Conservation (phyloP, 2,113 vertebrate species). For the Callipepla californica region DNA sequence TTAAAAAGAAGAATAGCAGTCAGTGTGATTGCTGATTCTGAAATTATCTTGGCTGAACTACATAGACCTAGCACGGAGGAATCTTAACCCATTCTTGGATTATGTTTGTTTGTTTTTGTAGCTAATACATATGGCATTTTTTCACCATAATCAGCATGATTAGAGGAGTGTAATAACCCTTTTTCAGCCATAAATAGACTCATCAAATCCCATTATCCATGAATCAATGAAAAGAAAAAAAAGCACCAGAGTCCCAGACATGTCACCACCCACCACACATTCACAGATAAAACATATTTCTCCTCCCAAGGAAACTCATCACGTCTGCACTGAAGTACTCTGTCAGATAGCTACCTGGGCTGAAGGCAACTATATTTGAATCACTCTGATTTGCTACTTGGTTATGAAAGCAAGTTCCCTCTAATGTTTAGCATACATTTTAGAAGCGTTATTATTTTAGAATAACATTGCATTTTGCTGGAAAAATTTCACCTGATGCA, state of each 20-base stretch:
- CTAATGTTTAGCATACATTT: background rate
- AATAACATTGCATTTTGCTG: background rate
- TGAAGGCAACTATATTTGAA: background rate
- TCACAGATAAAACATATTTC: background rate
- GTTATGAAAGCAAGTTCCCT: background rate
- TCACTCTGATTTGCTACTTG: background rate
- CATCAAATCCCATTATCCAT: background rate
- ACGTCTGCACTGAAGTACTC: background rate
- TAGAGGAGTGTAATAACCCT: background rate
- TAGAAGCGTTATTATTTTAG: background rate
- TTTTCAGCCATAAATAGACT: background rate
- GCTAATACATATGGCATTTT: background rate
- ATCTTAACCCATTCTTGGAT: background rate
- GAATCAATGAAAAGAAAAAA: background rate
- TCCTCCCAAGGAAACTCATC: background rate
- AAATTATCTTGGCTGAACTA: background rate
- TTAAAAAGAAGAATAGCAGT: background rate
- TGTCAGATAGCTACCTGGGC: background rate
- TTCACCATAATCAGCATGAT: background rate
- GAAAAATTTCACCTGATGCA: background rate
- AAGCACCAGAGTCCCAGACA: background rate
- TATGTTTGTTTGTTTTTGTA: background rate
- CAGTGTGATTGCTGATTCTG: background rate
- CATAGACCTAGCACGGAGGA: background rate
- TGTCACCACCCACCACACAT: background rate